Conservation (phyloP, 2,888 invertebrate genomes). For the Leptopterna dolabrata region DNA sequence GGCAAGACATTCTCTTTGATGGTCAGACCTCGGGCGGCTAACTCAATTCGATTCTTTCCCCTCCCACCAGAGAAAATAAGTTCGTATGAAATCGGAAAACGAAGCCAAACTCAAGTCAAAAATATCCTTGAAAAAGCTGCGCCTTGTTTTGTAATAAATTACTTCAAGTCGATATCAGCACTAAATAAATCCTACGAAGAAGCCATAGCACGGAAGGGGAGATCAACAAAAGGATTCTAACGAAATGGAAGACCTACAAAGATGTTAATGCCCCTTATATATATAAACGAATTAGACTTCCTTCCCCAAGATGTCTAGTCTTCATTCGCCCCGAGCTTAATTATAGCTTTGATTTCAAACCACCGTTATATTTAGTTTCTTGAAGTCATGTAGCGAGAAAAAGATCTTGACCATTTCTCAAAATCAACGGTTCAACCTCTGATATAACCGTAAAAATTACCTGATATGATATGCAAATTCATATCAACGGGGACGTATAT, state of each 20-base stretch:
- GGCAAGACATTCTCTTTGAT: conserved; percentile 48
- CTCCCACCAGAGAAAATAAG: background rate
- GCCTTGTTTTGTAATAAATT: conserved; percentile 21
- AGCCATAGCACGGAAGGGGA: conserved; percentile 22
- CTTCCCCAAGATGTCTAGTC: background rate
- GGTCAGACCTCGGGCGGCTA: background rate
- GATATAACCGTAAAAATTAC: too few species aligned
- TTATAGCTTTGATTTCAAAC: background rate
- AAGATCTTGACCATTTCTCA: too few species aligned
- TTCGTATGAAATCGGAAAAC: background rate
- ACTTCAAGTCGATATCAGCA: conserved; percentile 40
- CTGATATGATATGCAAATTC: too few species aligned
- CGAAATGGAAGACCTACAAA: conserved; percentile 48
- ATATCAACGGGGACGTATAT: too few species aligned
- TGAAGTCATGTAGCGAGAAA: too few species aligned
- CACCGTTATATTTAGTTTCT: background rate
- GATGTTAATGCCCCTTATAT: conserved; percentile 12
- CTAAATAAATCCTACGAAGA: conserved; percentile 46
- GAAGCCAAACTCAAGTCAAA: background rate
- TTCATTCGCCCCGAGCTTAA: background rate
- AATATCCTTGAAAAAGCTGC: background rate
- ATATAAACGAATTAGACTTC: conserved; percentile 17
- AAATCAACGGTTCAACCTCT: too few species aligned
- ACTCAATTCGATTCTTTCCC: background rate
- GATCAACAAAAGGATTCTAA: conserved; percentile 41